Conservation (phyloP, 1,140 invertebrate genomes). For the Sarcophaga peregrina region DNA sequence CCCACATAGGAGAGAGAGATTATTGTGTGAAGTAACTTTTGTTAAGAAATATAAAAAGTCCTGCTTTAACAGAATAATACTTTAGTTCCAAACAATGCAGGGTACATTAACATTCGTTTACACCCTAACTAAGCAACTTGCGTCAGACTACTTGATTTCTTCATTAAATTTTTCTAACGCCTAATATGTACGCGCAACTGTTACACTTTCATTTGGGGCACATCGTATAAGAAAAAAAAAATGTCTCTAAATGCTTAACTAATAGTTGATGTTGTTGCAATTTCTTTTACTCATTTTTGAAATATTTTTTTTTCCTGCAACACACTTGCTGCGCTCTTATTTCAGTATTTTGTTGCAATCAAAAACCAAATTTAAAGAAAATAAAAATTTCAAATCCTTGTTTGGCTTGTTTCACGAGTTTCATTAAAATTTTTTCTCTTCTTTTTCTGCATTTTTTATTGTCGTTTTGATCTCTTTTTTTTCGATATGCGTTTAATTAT, state of each 20-base stretch:
- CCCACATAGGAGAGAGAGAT: too few species aligned
- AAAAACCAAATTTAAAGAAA: too few species aligned
- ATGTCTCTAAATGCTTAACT: background rate
- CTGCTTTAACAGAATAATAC: too few species aligned
- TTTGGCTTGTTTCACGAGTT: conserved; percentile 2
- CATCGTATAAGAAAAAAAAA: background rate
- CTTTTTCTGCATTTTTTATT: background rate
- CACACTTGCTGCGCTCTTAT: background rate
- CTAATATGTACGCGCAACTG: background rate
- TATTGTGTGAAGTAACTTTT: too few species aligned
- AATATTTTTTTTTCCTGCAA: background rate
- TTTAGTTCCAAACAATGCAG: too few species aligned
- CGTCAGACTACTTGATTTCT: too few species aligned
- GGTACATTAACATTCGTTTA: too few species aligned
- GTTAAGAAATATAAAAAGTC: too few species aligned
- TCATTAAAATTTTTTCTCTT: background rate
- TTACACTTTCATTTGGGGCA: background rate
- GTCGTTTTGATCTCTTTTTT: too few species aligned
- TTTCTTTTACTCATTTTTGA: background rate
- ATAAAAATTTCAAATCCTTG: conserved; percentile 7
- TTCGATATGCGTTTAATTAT: background rate
- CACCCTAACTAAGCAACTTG: too few species aligned
- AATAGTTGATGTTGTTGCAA: background rate
- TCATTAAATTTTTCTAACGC: background rate
- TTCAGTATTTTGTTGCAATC: background rate